phyloP scores from a whole-genome alignment of 1,140 invertebrate genomes.

The Drosophila guanche region DNA sequence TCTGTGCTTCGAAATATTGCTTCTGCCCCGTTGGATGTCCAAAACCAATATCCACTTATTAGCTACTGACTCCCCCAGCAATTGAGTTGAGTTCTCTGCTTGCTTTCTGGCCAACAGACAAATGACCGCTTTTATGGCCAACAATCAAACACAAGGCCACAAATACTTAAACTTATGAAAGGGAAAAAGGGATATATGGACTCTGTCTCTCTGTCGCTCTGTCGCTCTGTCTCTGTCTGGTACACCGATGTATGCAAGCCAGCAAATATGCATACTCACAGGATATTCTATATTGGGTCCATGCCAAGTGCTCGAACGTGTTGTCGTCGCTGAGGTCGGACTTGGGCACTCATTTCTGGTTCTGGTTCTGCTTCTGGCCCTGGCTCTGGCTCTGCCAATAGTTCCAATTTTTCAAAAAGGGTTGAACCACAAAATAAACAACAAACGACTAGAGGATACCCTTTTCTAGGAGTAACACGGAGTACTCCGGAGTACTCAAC shows the following conservation, averaged over 20 bases:
- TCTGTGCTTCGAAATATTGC: not conserved
- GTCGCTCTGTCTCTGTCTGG: constrained; percentile 3
- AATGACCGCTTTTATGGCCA: constrained; percentile 70
- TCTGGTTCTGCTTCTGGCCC: constrained; percentile 5
- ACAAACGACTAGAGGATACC: not conserved
- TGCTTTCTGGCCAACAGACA: constrained; percentile 56
- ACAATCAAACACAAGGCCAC: constrained; percentile 73
- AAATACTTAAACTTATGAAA: constrained; percentile 52
- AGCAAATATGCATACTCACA: constrained; percentile 19
- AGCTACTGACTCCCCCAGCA: constrained; percentile 10
- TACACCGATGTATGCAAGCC: constrained; percentile 24
- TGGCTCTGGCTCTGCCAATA: constrained; percentile 62
- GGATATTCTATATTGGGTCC: constrained; percentile 40
- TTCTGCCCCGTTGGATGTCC: not conserved
- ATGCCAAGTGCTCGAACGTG: constrained; percentile 62
- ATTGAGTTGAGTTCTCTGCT: constrained; percentile 11
- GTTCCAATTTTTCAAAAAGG: constrained; percentile 72
- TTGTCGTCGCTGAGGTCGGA: constrained; percentile 41
- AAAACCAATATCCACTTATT: constrained; percentile 60
- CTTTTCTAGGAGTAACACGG: too few species aligned
- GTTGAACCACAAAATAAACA: constrained; percentile 61
- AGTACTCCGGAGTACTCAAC: too few species aligned
- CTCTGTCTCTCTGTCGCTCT: not conserved
- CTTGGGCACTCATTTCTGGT: not conserved
- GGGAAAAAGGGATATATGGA: not conserved